Evolutionary conservation across 2,888 invertebrate species (phyloP).

Genomic region (Acleris holmiana): DNA sequence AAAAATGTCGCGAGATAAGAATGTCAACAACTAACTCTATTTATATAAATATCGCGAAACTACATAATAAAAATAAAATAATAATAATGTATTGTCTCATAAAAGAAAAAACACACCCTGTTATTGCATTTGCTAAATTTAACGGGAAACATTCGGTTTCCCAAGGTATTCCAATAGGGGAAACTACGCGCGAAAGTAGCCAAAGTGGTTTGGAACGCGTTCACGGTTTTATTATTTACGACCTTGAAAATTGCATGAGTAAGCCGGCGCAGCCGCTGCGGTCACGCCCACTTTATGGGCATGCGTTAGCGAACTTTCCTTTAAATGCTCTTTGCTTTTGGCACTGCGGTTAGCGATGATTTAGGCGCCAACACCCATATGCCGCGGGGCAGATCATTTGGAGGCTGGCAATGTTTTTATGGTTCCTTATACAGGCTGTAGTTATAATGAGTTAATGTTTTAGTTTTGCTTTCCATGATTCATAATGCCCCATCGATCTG

Average conservation of each 20-base stretch:
- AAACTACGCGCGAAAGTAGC: constrained; percentile 71
- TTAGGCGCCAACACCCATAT: constrained; percentile 9
- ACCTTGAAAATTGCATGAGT: constrained; percentile 82
- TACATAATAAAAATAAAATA: background rate
- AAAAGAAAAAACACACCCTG: no score
- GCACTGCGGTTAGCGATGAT: constrained; percentile 48
- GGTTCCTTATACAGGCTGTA: background rate
- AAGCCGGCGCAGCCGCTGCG: constrained; percentile 78
- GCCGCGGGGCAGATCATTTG: background rate
- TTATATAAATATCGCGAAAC: background rate
- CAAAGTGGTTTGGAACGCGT: constrained; percentile 80
- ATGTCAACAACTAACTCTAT: no score
- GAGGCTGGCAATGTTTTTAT: background rate
- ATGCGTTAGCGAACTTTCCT: constrained; percentile 71
- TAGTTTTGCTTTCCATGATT: no score
- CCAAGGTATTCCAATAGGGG: constrained; percentile 69
- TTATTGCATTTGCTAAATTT: constrained; percentile 3
- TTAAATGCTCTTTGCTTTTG: constrained; percentile 70
- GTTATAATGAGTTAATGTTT: no score
- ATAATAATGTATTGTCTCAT: no score
- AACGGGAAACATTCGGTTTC: constrained; percentile 47
- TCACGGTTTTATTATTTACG: constrained; percentile 82
- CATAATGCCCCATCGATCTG: no score
- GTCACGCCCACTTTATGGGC: constrained; percentile 79
- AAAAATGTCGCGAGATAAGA: no score